Conservation (phyloP, 2,797 vertebrate genomes). For the Vespertilio murinus region DNA sequence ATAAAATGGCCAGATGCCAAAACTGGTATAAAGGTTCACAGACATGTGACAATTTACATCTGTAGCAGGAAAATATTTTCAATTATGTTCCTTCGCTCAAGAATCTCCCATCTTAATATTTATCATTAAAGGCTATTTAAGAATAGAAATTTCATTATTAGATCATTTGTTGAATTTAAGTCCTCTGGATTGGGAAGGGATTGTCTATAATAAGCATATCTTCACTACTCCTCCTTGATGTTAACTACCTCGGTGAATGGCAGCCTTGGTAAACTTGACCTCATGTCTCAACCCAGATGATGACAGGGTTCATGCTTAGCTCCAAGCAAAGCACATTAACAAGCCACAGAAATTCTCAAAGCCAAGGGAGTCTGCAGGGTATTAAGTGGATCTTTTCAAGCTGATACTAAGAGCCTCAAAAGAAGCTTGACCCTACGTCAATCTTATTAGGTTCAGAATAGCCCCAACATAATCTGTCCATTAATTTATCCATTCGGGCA, state of each 20-base stretch:
- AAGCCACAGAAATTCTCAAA: not conserved
- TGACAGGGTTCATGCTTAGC: not conserved
- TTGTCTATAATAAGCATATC: not conserved
- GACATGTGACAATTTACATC: constrained; percentile 59
- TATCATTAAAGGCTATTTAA: not conserved
- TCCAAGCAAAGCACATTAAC: not conserved
- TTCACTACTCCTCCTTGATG: not conserved
- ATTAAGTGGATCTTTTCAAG: not conserved
- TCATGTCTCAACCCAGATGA: not conserved
- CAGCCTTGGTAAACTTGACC: not conserved
- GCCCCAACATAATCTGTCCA: not conserved
- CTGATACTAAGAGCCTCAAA: not conserved
- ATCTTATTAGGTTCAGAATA: not conserved
- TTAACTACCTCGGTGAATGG: not conserved
- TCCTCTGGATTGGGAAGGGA: not conserved
- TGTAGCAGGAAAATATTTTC: constrained; percentile 64
- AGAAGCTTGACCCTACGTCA: not conserved
- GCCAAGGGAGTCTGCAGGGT: not conserved
- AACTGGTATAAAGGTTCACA: constrained; percentile 63
- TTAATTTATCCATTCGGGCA: not conserved
- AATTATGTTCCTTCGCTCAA: constrained; percentile 43
- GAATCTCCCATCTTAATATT: constrained; percentile 47
- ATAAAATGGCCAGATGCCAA: constrained; percentile 60
- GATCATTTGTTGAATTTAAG: not conserved
- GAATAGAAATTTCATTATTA: not conserved